phyloP scores from a whole-genome alignment of 2,797 vertebrate genomes.

The Jordanella pulchra region DNA sequence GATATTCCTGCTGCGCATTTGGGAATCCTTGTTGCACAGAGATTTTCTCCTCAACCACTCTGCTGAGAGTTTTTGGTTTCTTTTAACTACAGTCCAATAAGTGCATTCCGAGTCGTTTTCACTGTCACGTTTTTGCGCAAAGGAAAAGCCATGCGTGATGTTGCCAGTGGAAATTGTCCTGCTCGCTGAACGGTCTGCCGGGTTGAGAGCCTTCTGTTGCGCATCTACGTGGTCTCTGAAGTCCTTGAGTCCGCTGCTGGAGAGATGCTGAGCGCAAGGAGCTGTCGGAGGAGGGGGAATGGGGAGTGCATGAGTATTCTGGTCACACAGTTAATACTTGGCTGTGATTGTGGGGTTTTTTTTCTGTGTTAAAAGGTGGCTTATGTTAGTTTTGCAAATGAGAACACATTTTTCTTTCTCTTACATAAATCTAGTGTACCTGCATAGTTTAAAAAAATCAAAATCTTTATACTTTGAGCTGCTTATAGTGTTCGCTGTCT shows the following conservation, averaged over 20 bases:
- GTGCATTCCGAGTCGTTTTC: constrained; percentile 25
- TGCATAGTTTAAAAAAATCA: neutral
- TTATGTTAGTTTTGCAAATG: constrained; percentile 12
- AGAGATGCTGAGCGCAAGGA: constrained; percentile 52
- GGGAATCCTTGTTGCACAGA: constrained; percentile 43
- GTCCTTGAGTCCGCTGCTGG: constrained; percentile 48
- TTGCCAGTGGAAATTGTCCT: constrained; percentile 56
- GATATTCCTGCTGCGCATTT: constrained; percentile 31
- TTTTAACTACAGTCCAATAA: constrained; percentile 40
- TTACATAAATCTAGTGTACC: neutral
- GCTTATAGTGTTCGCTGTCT: neutral
- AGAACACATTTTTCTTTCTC: neutral
- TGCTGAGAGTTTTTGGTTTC: constrained; percentile 7
- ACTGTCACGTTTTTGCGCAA: constrained; percentile 38
- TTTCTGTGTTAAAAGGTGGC: constrained; percentile 4
- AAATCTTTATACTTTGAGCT: neutral
- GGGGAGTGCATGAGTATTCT: constrained; percentile 27
- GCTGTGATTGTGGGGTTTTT: constrained; percentile 8
- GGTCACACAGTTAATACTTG: constrained; percentile 10
- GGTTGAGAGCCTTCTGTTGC: constrained; percentile 36
- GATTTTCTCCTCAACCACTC: constrained; percentile 13
- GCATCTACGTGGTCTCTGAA: constrained; percentile 39
- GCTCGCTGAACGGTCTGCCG: constrained; percentile 36
- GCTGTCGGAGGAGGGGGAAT: constrained; percentile 22
- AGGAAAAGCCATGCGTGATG: constrained; percentile 54